phyloP scores from a whole-genome alignment of 2,888 invertebrate species.

The Drosophila greeni region DNA sequence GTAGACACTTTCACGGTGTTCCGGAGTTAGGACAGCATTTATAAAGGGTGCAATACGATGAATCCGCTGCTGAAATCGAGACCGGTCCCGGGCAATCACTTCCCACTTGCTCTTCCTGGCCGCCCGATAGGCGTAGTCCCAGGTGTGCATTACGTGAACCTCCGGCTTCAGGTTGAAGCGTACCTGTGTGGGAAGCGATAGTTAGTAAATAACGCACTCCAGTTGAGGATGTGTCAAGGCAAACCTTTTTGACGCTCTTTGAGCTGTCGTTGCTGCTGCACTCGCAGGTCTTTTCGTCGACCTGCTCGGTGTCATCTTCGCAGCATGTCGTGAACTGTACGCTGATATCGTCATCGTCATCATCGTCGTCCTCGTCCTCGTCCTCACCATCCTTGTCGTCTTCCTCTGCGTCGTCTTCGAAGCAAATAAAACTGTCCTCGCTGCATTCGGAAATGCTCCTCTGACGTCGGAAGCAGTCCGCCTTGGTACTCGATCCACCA shows the following conservation, averaged over 20 bases:
- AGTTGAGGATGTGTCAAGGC: neutral
- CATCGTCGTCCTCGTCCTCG: conserved; percentile 25
- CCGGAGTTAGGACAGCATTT: conserved; percentile 66
- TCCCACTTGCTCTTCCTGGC: conserved; percentile 83
- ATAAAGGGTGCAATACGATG: conserved; percentile 63
- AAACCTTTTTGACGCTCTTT: conserved; percentile 13
- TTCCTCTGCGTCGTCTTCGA: conserved; percentile 51
- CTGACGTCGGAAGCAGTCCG: conserved; percentile 41
- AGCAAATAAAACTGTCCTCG: conserved; percentile 65
- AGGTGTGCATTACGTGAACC: conserved; percentile 82
- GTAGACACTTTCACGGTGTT: conserved; percentile 76
- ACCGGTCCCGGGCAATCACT: conserved; percentile 80
- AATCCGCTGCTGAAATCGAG: conserved; percentile 74
- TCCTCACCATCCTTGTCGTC: conserved; percentile 21
- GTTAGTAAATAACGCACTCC: neutral
- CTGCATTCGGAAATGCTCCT: conserved; percentile 62
- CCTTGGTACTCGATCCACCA: conserved; percentile 1
- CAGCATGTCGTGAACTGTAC: conserved; percentile 24
- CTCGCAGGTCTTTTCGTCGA: conserved; percentile 22
- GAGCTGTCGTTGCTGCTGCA: conserved; percentile 25
- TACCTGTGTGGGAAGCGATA: conserved; percentile 79
- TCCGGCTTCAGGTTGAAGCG: conserved; percentile 81
- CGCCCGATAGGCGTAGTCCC: conserved; percentile 82
- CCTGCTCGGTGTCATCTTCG: conserved; percentile 36
- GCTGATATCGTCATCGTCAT: conserved; percentile 28